Conservation (phyloP, 1,140 invertebrate species). For the Tenebrio molitor region DNA sequence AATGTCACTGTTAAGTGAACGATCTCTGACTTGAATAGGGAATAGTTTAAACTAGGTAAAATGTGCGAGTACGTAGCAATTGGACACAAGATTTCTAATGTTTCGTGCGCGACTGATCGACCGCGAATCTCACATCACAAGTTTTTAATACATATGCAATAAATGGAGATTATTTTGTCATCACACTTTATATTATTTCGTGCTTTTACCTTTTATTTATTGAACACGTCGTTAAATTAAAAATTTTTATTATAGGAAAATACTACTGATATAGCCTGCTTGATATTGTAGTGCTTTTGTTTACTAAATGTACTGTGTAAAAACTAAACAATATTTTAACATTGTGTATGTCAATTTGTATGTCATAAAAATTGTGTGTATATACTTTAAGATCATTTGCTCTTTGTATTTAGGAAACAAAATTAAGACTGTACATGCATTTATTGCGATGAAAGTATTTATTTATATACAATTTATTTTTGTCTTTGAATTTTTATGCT, state of each 20-base stretch:
- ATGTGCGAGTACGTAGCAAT: neutral
- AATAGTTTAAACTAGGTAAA: neutral
- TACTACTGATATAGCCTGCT: slow-evolving; percentile 50
- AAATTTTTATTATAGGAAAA: slow-evolving; percentile 45
- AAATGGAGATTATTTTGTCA: slow-evolving; percentile 27
- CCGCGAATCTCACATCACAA: no score
- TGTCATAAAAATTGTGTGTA: slow-evolving; percentile 56
- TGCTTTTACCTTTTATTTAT: slow-evolving; percentile 25
- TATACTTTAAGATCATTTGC: slow-evolving; percentile 56
- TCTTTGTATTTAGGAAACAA: slow-evolving; percentile 59
- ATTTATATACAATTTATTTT: slow-evolving; percentile 55
- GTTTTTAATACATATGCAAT: slow-evolving; percentile 31
- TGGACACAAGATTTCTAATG: no score
- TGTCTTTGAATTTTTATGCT: slow-evolving; percentile 51
- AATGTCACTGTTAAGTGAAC: neutral
- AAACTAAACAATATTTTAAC: slow-evolving; percentile 51
- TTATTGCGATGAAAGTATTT: slow-evolving; percentile 61
- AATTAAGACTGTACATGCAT: slow-evolving; percentile 64
- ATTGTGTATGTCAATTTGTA: slow-evolving; percentile 59
- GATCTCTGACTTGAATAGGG: slow-evolving; percentile 7
- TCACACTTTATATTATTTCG: neutral
- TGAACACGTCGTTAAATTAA: slow-evolving; percentile 8
- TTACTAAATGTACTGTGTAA: slow-evolving; percentile 57
- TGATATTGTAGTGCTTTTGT: slow-evolving; percentile 53
- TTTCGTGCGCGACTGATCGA: no score